phyloP scores from a whole-genome alignment of 2,888 invertebrate genomes.

The Melinaea menophilus region DNA sequence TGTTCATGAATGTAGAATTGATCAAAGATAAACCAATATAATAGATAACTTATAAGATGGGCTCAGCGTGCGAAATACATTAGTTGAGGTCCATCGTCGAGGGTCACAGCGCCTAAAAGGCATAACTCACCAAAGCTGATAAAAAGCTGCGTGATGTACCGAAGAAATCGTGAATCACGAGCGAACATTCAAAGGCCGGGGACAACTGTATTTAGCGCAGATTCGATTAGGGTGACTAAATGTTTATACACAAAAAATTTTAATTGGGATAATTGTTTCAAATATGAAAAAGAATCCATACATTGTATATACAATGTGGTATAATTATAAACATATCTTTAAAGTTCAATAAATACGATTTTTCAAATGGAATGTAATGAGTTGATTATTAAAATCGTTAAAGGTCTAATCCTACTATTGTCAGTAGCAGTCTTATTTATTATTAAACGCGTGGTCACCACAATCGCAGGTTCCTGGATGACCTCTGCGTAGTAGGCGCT shows the following conservation, averaged over 20 bases:
- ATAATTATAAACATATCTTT: no score
- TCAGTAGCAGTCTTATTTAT: background rate
- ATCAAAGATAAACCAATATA: background rate
- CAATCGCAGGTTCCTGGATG: slow-evolving; percentile 42
- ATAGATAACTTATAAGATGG: background rate
- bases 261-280: no score
- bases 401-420: background rate
- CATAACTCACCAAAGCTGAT: slow-evolving; percentile 70
- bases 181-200: slow-evolving; percentile 44
- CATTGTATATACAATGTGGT: no score
- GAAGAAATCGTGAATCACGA: slow-evolving; percentile 61
- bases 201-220: slow-evolving; percentile 55
- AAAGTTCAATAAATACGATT: no score
- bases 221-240: slow-evolving; percentile 43
- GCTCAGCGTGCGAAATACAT: slow-evolving; percentile 6
- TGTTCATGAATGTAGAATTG: background rate
- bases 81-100: slow-evolving; percentile 35
- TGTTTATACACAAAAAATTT: background rate
- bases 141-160: slow-evolving; percentile 62
- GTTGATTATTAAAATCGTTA: background rate
- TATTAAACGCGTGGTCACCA: slow-evolving; percentile 39
- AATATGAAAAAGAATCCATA: no score
- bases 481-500: slow-evolving; percentile 65
- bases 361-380: no score
- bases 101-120: slow-evolving; percentile 56